These are phyloP conservation scores for Cremastinae sp. DNA, from an alignment of 2,888 invertebrate species.

Conservation along the genomic window DNA sequence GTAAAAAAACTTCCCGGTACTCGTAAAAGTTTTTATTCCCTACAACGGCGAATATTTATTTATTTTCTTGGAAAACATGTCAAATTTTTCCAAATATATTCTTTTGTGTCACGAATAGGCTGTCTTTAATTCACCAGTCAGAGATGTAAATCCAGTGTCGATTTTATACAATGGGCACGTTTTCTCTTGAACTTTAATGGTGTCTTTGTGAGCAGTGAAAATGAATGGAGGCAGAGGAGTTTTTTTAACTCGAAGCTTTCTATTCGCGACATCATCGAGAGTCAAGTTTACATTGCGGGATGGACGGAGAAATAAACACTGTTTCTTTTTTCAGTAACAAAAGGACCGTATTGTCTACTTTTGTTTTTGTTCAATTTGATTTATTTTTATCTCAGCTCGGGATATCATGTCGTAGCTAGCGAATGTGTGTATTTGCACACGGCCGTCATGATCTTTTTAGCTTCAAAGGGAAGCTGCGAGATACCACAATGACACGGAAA, in stretches of 20 bases:
- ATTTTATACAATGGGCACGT: too few species aligned
- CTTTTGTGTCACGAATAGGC: too few species aligned
- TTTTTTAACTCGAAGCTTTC: slow-evolving; percentile 14
- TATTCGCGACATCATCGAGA: slow-evolving; percentile 3
- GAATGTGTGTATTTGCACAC: slow-evolving; percentile 36
- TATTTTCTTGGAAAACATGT: too few species aligned
- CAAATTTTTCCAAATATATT: too few species aligned
- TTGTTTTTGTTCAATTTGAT: slow-evolving; percentile 11
- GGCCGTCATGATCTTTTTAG: slow-evolving; percentile 37
- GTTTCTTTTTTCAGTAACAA: neutral
- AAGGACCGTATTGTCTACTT: neutral
- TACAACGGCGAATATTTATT: too few species aligned
- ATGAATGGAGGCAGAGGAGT: slow-evolving; percentile 6
- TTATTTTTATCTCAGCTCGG: slow-evolving; percentile 44
- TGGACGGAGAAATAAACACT: neutral
- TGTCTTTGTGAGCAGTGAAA: neutral
- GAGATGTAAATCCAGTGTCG: too few species aligned
- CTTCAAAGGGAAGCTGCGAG: slow-evolving; percentile 40
- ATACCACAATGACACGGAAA: slow-evolving; percentile 18
- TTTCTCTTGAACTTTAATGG: neutral
- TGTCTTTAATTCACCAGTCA: too few species aligned
- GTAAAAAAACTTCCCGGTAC: too few species aligned
- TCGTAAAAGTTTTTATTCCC: too few species aligned
- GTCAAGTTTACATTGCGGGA: slow-evolving; percentile 28
- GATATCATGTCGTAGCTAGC: slow-evolving; percentile 27